Evolutionary conservation across 2,113 vertebrate species (phyloP), one percentile per base, ranked within the genome.

Genomic region (Oreochromis tanganicae): DNA sequence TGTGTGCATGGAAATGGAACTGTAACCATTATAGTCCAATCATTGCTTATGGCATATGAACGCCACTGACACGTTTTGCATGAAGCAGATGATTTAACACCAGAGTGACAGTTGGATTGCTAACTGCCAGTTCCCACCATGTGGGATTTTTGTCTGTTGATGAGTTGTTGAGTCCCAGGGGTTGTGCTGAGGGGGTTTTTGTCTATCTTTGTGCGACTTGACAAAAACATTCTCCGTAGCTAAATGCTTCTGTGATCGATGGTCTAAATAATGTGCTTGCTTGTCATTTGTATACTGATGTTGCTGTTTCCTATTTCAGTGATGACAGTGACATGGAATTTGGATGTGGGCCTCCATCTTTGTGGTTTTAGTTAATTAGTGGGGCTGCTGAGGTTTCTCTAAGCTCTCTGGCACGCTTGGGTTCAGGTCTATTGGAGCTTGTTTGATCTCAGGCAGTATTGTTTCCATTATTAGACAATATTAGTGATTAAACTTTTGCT

Each of bases 271-370:
- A 90, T 52, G 17, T 5, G 19, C 78, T 59, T 9, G 32, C 63
- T 89, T 88, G 90, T 94, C 56, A 71, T 87, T 83, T 92, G 59
- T 88, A 24, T 85, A 34, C 81, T 82, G 83, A 85, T 85, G 88
- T 90, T 91, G 71, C 88, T 85, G 87, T 89, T 91, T 57, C 81
- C 11, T 50, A 38, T 87, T 91, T 87, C 46, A 48, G 56, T 43
- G 73, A 86, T 68, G 85, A 88, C 89, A 61, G 41, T 54, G 83
- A 91, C 79, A 38, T 56, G 73, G 84, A 43, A 21, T 87, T 90
- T 92, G 85, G 86, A 81, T 81, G 14, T 1, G 1, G 6, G 75
- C 71, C 61, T 81, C 78, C 27, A 9, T 83, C 24, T 46, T 66
- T 86, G 82, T 85, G 89, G 85, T 80, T 59, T 52, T 48, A 38